Evolutionary conservation across 23 tunicate species (phyloP), one percentile per base, ranked within the genome.

Genomic region (Oikopleura dioica): DNA sequence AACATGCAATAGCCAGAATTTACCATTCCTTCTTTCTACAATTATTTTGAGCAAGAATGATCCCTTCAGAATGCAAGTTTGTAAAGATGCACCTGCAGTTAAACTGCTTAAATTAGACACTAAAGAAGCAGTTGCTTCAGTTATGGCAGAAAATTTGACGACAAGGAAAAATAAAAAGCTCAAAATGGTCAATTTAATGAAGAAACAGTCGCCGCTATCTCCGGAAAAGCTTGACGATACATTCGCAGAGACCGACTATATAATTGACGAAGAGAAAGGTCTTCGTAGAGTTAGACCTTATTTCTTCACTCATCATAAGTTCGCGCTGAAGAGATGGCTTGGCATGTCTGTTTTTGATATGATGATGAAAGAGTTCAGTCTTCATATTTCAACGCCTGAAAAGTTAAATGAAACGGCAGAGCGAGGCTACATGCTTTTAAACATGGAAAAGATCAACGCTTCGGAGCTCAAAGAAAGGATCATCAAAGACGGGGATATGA

Each of bases 221-320:
- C n/a, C n/a, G n/a, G n/a, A n/a, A n/a, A n/a, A n/a, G n/a, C n/a
- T n/a, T n/a, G n/a, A n/a, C n/a, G n/a, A n/a, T n/a, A n/a, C n/a
- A n/a, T n/a, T n/a, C n/a, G n/a, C n/a, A n/a, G n/a, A n/a, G n/a
- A 81, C 23, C 32, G 68, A 50, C 77, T 81, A 0, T 36, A 68
- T 35, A 38, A 69, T 16, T 51, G 77, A 0, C 80, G 77, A 0
- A 80, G 84, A 38, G 80, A 77, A 16, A 77, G 38, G n/a, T 33
- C 37, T 1, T 35, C 84, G 1, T 81, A 35, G 68, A 81, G 84
- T 80, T 81, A 68, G 4, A 44, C 26, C 1, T 1, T 1, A 78
- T 28, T 36, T 35, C 1, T 55, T 55, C n/a, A n/a, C n/a, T n/a
- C n/a, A n/a, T n/a, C n/a, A n/a, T n/a, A n/a, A 9, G 9, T 9